Base-by-base conservation (phyloP, 2,113 vertebrate genomes). In the Donacobius atricapilla region DNA sequence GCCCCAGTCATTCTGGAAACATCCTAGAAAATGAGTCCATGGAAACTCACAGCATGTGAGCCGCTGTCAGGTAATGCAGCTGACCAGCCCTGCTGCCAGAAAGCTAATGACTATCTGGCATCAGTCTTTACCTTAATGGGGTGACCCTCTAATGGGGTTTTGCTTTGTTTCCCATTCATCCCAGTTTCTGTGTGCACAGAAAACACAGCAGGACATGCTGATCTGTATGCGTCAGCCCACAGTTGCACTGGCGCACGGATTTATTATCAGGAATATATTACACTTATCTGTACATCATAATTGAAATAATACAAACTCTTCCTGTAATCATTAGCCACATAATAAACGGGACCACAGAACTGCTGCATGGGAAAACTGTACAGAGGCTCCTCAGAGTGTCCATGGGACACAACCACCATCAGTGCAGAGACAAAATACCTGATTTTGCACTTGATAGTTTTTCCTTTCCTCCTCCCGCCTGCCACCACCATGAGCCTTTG, bases 361-460 rank as follows among this genome's bases (percentile, higher is more conserved):
- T 91, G 93, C 66, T 80, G 86, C 50, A 4, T 95, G 92, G 69
- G 57, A 81, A 89, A 88, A 97, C 98, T 97, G 97, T 98, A 95
- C 96, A 94, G 86, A 93, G 94, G 92, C 69, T 94, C 87, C 76
- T 92, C 84, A 89, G 79, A 35, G 96, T 98, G 98, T 98, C 98
- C 98, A 98, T 87, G 80, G 98, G 98, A 98, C 98, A 98, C 97
- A 98, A 94, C 97, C 95, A 91, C 90, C 97, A 95, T 97, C 97
- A 97, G 97, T 97, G 97, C 97, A 97, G 97, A 96, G 88, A 95
- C 87, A 80, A 96, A 98, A 95, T 98, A 98, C 97, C 98, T 98
- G 98, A 98, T 97, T 98, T 94, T 95, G 91, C 89, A 95, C 95
- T 44, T 93, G 97, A 89, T 86, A 92, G 93, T 21, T 79, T 88